These are phyloP conservation scores for Sturnira hondurensis DNA, from an alignment of 2,113 vertebrate genomes.

Conservation along the genomic window DNA sequence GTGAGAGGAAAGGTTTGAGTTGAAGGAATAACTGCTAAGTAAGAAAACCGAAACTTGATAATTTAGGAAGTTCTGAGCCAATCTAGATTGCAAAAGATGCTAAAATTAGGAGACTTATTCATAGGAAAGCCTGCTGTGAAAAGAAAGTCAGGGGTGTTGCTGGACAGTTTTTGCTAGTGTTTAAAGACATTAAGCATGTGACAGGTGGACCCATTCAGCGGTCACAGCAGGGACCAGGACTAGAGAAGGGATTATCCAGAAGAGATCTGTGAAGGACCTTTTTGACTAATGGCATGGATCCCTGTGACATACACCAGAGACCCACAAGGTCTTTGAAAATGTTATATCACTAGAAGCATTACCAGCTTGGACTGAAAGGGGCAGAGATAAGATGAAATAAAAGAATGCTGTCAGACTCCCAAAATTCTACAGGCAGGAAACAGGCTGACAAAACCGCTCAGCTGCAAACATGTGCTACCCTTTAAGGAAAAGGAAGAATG, in stretches of 20 bases:
- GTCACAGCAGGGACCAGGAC: not conserved
- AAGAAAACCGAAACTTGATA: not conserved
- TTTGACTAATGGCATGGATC: not conserved
- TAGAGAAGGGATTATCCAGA: not conserved
- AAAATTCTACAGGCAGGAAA: not conserved
- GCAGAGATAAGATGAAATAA: constrained; percentile 18
- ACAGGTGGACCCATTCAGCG: not conserved
- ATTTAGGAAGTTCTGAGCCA: not conserved
- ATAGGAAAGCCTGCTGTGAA: not conserved
- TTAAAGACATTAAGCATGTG: not conserved
- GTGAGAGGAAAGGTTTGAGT: not conserved
- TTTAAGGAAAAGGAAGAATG: not conserved
- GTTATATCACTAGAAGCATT: not conserved
- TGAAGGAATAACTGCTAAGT: not conserved
- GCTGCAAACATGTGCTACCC: not conserved
- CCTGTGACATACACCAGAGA: not conserved
- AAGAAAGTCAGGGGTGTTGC: not conserved
- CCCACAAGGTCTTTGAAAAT: not conserved
- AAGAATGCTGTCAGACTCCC: not conserved
- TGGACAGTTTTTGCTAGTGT: not conserved
- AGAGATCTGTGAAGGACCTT: not conserved
- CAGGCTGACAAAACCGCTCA: not conserved
- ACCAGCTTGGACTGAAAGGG: not conserved
- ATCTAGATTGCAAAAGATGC: not conserved
- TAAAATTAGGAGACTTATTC: not conserved